Conservation (phyloP, 2,113 vertebrate species). For the Epinephelus moara region DNA sequence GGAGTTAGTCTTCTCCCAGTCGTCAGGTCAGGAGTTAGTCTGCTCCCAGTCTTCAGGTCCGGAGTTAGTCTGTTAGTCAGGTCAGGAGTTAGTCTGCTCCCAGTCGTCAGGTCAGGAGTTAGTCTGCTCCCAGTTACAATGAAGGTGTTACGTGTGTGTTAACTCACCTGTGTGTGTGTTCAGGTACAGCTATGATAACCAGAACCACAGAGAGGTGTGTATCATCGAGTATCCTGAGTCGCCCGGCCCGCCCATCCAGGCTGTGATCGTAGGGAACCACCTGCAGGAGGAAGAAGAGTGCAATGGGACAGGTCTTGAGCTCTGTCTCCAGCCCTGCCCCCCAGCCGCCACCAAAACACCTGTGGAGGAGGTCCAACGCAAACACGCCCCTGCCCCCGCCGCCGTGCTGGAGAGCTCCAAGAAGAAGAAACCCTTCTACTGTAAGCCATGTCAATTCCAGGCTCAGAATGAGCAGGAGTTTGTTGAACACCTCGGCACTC, state of each 20-base stretch:
- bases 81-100: background rate
- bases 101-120: constrained; percentile 69
- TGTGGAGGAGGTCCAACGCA: constrained; percentile 51
- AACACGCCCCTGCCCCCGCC: constrained; percentile 61
- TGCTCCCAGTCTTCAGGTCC: constrained; percentile 68
- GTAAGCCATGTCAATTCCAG: constrained; percentile 94
- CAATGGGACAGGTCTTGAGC: too few relatives aligned
- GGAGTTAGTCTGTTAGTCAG: background rate
- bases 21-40: constrained; percentile 60
- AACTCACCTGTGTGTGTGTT: constrained; percentile 19
- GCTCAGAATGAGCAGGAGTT: constrained; percentile 93
- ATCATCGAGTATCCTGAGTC: constrained; percentile 69
- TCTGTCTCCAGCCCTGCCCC: background rate
- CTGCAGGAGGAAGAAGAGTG: constrained; percentile 7
- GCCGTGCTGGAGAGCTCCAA: constrained; percentile 80
- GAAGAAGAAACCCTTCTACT: constrained; percentile 95
- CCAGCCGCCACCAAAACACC: constrained; percentile 35
- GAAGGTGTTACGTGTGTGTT: background rate
- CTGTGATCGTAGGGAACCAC: background rate
- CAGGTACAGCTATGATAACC: constrained; percentile 81
- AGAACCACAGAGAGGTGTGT: constrained; percentile 61
- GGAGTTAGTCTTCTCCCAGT: constrained; percentile 32
- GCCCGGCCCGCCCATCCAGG: background rate
- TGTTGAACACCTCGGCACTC: constrained; percentile 92
- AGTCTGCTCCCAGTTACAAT: background rate